A percentile compares a stretch with the other conserved stretches of the same genome.
phyloP scores from a whole-genome alignment of 1,140 invertebrate species.

The Archivesica marissinica region DNA sequence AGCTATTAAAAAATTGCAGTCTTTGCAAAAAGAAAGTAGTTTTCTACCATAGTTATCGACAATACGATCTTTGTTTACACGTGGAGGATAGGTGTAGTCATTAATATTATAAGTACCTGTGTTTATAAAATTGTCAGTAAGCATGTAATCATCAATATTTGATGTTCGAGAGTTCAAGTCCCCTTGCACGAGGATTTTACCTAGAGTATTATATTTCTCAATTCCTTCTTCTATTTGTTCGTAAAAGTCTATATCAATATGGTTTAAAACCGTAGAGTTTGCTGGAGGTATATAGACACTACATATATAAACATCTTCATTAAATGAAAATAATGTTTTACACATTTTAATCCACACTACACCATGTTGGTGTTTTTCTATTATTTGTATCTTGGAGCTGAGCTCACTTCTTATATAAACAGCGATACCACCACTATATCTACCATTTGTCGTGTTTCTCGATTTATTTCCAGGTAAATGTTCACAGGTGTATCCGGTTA shows the following conservation, averaged over 20 bases:
- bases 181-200: neutral
- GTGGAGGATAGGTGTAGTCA: neutral
- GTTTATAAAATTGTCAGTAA: neutral
- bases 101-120: too few species aligned
- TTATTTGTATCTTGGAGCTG: neutral
- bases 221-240: neutral
- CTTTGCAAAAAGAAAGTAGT: neutral
- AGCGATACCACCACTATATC: neutral
- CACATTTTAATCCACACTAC: neutral
- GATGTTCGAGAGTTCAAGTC: neutral
- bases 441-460: neutral
- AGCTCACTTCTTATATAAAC: neutral
- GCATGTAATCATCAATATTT: neutral
- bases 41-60: slow-evolving; percentile 12
- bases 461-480: slow-evolving; percentile 13
- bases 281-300: neutral
- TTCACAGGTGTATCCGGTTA: neutral
- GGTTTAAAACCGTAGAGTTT: too few species aligned
- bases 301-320: slow-evolving; percentile 14
- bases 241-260: neutral
- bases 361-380: neutral
- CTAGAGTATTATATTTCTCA: neutral
- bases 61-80: slow-evolving; percentile 9
- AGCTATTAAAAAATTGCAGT: neutral
- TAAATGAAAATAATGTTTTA: neutral